A percentile compares a stretch with the other conserved stretches of the same genome.
phyloP scores from a whole-genome alignment of 2,797 vertebrate species.

The Crypturellus tataupa region DNA sequence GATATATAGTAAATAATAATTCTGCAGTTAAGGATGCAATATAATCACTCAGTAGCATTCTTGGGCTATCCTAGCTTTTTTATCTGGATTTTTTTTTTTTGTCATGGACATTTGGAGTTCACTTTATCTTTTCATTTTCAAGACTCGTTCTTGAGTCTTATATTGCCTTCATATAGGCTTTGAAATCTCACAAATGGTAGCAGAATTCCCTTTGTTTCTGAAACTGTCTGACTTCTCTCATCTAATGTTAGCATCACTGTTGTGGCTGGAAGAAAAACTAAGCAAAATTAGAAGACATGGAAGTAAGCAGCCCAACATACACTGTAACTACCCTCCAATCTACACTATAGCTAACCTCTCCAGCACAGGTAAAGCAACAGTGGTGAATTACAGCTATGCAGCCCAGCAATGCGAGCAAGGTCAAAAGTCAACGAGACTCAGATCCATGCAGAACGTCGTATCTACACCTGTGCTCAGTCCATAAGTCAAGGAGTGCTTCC shows the following conservation, averaged over 20 bases:
- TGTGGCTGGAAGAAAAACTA: background rate
- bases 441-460: background rate
- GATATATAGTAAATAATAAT: background rate
- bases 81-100: background rate
- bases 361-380: background rate
- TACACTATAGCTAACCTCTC: background rate
- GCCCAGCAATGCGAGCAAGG: background rate
- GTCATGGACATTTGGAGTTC: background rate
- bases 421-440: background rate
- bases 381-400: background rate
- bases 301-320: background rate
- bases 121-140: background rate
- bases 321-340: background rate
- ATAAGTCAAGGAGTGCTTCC: background rate
- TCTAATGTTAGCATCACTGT: background rate
- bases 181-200: background rate
- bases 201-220: background rate
- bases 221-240: background rate
- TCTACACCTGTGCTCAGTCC: background rate
- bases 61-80: background rate
- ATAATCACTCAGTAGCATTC: background rate
- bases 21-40: background rate
- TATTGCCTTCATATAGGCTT: background rate
- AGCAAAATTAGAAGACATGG: background rate
- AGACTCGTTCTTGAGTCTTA: background rate